Percentiles rank a stretch among this genome's conserved stretches.
phyloP scores from a whole-genome alignment of 2,888 invertebrate genomes.

The Cabera pusaria region DNA sequence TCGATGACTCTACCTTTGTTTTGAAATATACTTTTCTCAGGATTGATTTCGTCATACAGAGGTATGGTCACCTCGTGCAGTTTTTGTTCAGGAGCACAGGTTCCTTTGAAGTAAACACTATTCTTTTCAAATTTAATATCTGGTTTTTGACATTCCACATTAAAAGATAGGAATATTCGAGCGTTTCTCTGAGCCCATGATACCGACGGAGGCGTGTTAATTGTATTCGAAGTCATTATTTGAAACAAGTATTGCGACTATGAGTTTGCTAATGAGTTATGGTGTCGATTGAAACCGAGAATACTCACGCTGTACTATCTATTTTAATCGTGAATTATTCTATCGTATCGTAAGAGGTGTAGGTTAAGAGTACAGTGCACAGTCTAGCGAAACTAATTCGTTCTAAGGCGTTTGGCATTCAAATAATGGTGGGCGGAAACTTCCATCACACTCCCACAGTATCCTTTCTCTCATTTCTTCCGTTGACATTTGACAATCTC shows the following conservation, averaged over 20 bases:
- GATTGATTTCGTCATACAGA: conserved; percentile 91
- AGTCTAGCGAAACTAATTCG: no score
- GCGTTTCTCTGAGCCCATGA: conserved; percentile 96
- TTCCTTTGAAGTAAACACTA: conserved; percentile 90
- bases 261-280: no score
- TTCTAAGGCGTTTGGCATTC: no score
- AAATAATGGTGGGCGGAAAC: no score
- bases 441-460: no score
- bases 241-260: conserved; percentile 20
- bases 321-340: no score
- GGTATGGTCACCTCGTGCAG: conserved; percentile 94
- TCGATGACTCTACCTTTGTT: conserved; percentile 89
- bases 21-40: conserved; percentile 88
- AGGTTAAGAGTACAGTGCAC: no score
- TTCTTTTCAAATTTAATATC: conserved; percentile 88
- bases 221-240: conserved; percentile 48
- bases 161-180: conserved; percentile 92
- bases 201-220: conserved; percentile 86
- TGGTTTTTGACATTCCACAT: conserved; percentile 93
- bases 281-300: no score
- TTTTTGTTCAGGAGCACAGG: conserved; percentile 92
- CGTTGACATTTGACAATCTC: no score
- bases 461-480: no score
- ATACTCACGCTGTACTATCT: no score
- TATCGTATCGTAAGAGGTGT: no score